Base-by-base conservation (phyloP, 1,140 invertebrate genomes). In the Drosophila burlai region DNA sequence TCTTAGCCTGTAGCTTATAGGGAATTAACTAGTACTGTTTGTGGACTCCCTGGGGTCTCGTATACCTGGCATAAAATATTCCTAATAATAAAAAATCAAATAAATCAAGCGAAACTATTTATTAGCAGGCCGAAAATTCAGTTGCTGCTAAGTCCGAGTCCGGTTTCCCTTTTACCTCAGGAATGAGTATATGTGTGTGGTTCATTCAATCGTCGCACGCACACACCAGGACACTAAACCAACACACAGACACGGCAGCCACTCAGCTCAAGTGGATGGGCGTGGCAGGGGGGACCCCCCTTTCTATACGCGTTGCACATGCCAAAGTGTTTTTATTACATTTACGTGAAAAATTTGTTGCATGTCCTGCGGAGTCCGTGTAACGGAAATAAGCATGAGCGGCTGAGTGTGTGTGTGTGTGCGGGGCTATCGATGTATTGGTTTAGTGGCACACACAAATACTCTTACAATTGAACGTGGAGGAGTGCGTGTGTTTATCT, bases 261-360 rank as follows among this genome's bases (percentile, higher is more conserved):
- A 55, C 73, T 69, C 66, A 54, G 43, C 59, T 83, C 54, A 89
- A 89, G 77, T 84, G 84, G 62, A 36, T 55, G 54, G 85, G 63
- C 66, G 77, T 77, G 65, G 50, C 38, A 16, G 36, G 18, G 15
- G 16, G 13, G 1, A 9, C 8, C 24, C 52, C 9, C 38, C 47
- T 21, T 4, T 31, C 29, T 10, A 31, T 34, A 57, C 45, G 29
- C 34, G 42, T 29, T 81, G 76, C 78, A 82, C 68, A 83, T 82
- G 80, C 59, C 80, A 71, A 87, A 87, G 87, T 86, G 87, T 91
- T 91, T 91, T 91, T 91, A 91, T 91, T 87, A 87, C 87, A 91
- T 91, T 91, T 91, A 91, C 89, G 83, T 91, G 87, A 83, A 91
- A 81, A 91, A 91, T 91, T 91, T 87, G 83, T 91, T 87, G 83